phyloP scores from a whole-genome alignment of 2,797 vertebrate species.

The Typhlichthys eigenmanni region DNA sequence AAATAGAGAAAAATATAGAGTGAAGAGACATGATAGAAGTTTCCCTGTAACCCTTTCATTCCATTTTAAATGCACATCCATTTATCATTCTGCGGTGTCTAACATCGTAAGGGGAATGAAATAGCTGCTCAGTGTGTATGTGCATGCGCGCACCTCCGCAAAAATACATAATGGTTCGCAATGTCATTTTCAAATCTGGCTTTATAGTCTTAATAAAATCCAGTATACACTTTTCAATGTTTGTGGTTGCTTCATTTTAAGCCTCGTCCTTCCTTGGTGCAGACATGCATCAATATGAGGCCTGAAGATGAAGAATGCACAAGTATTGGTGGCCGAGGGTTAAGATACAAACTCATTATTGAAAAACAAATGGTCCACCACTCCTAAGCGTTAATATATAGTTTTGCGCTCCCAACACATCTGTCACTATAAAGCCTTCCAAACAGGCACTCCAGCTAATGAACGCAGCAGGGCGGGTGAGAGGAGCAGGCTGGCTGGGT shows the following conservation, averaged over 20 bases:
- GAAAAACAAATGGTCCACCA: neutral
- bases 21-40: neutral
- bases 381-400: too few species aligned
- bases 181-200: too few species aligned
- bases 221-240: too few species aligned
- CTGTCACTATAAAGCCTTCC: slow-evolving; percentile 8
- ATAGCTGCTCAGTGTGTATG: neutral
- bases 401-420: neutral
- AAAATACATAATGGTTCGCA: too few species aligned
- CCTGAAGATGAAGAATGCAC: too few species aligned
- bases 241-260: too few species aligned
- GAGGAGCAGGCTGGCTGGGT: neutral
- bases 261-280: too few species aligned
- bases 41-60: too few species aligned
- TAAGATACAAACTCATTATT: neutral
- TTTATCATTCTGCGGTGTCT: too few species aligned
- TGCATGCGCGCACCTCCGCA: neutral
- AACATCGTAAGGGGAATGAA: neutral
- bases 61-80: too few species aligned
- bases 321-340: neutral
- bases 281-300: too few species aligned
- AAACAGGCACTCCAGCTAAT: slow-evolving; percentile 12
- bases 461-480: neutral
- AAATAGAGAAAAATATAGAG: neutral
- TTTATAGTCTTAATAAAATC: too few species aligned